A percentile compares a stretch with the other conserved stretches of the same genome.
Conservation (phyloP, 2,888 invertebrate species). For the Agrotis exclamationis region DNA sequence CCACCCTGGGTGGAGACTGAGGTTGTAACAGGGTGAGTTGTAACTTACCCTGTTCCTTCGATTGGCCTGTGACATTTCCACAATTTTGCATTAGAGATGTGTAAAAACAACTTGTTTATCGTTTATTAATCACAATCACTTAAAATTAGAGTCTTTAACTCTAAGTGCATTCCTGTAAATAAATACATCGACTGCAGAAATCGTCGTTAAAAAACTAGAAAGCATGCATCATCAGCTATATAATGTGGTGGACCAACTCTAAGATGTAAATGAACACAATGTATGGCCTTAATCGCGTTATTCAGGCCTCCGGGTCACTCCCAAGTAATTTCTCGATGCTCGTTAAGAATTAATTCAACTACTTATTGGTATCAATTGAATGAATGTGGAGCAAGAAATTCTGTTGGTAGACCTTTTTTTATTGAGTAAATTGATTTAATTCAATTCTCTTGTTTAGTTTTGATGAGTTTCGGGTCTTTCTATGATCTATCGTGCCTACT, state of each 20-base stretch:
- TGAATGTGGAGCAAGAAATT: slow-evolving; percentile 72
- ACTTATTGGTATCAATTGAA: slow-evolving; percentile 77
- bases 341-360: slow-evolving; percentile 78
- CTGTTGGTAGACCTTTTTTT: slow-evolving; percentile 41
- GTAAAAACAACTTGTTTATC: neutral
- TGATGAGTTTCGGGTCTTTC: slow-evolving; percentile 43
- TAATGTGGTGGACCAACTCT: slow-evolving; percentile 58
- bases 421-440: slow-evolving; percentile 59
- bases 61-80: too few relatives aligned
- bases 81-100: too few relatives aligned
- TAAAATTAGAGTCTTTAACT: neutral
- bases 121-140: neutral
- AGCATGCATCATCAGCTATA: slow-evolving; percentile 54
- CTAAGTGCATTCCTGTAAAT: neutral
- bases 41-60: too few relatives aligned
- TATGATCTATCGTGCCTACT: slow-evolving; percentile 11
- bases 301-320: slow-evolving; percentile 66
- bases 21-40: too few relatives aligned
- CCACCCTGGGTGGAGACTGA: too few relatives aligned
- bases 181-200: slow-evolving; percentile 23
- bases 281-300: slow-evolving; percentile 76
- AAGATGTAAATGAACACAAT: slow-evolving; percentile 68
- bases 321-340: slow-evolving; percentile 72
- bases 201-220: slow-evolving; percentile 57
- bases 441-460: slow-evolving; percentile 56